Evolutionary conservation across 2,888 invertebrate species (phyloP).

Genomic region (Rhogogaster chlorosoma): DNA sequence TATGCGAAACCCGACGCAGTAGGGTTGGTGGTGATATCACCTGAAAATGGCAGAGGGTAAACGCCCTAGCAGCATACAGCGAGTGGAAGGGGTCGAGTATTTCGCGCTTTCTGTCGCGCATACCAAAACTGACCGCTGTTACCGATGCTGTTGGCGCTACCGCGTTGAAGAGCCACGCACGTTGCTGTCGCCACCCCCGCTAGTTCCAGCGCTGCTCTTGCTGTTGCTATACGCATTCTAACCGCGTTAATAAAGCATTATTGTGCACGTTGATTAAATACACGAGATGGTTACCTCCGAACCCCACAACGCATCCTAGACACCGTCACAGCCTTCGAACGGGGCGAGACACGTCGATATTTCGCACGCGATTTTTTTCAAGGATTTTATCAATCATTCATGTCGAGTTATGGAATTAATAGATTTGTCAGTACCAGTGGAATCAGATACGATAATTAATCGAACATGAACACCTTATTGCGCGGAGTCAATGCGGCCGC

Average conservation of each 20-base stretch:
- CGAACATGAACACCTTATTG: background rate
- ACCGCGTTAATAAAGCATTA: slow-evolving; percentile 42
- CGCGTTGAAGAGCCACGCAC: slow-evolving; percentile 30
- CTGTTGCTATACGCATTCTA: slow-evolving; percentile 7
- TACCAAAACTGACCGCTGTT: slow-evolving; percentile 44
- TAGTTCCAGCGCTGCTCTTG: too few species aligned
- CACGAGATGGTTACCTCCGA: slow-evolving; percentile 18
- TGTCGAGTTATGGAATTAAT: background rate
- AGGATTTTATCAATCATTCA: background rate
- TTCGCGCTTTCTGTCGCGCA: slow-evolving; percentile 40
- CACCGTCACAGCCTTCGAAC: background rate
- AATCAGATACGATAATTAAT: background rate
- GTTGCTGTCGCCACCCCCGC: slow-evolving; percentile 15
- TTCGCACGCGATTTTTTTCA: background rate
- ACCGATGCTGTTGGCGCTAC: background rate
- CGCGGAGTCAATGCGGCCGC: background rate
- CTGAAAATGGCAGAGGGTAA: slow-evolving; percentile 50
- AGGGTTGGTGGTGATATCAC: slow-evolving; percentile 46
- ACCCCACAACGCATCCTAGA: background rate
- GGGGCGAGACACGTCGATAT: background rate
- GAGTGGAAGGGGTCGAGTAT: slow-evolving; percentile 21
- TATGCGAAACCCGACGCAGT: slow-evolving; percentile 45
- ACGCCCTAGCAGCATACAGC: slow-evolving; percentile 18
- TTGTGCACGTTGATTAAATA: slow-evolving; percentile 47
- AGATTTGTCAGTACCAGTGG: background rate